phyloP scores from a whole-genome alignment of 2,113 vertebrate genomes.

The Oreotrochilus melanogaster region DNA sequence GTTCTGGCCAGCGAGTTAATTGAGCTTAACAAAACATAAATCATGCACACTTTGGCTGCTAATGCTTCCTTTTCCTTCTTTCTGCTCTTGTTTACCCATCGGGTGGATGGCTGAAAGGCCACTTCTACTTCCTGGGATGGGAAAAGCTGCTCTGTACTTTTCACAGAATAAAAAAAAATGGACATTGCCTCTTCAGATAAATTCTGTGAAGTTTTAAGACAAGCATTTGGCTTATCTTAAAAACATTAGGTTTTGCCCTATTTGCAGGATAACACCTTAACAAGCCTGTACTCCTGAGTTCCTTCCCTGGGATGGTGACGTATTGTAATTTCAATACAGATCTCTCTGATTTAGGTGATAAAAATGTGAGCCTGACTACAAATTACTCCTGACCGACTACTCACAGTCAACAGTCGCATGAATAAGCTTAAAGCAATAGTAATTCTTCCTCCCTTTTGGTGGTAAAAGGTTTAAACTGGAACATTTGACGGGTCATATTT shows the following conservation, averaged over 20 bases:
- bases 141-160: not conserved
- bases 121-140: not conserved
- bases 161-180: not conserved
- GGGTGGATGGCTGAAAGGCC: slow-evolving; percentile 5
- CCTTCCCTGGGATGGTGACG: not conserved
- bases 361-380: not conserved
- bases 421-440: not conserved
- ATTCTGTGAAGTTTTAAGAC: not conserved
- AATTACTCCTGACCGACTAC: not conserved
- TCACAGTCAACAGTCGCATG: not conserved
- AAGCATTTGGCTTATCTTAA: not conserved
- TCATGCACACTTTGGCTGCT: not conserved
- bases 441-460: not conserved
- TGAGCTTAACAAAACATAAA: slow-evolving; percentile 48
- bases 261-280: not conserved
- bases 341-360: not conserved
- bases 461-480: not conserved
- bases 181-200: not conserved
- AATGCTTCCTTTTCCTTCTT: not conserved
- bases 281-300: not conserved
- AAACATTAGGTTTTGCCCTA: not conserved
- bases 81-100: not conserved
- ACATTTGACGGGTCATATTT: not conserved
- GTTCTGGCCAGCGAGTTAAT: not conserved
- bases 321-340: not conserved